A percentile compares a stretch with the other conserved stretches of the same genome.
These are phyloP conservation scores for Probosciger aterrimus DNA, from an alignment of 2,113 vertebrate species.

Conservation along the genomic window DNA sequence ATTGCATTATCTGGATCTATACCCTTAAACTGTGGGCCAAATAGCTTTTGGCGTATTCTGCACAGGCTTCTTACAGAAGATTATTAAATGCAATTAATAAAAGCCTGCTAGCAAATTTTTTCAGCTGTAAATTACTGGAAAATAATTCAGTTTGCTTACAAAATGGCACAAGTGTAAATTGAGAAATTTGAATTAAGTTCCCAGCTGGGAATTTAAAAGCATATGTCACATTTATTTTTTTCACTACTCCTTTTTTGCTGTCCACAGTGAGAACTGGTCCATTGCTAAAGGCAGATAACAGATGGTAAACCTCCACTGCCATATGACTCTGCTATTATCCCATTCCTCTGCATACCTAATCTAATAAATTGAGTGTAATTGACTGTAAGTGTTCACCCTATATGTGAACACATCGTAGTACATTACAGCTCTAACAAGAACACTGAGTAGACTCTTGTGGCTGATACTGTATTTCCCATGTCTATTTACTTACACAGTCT, in stretches of 20 bases:
- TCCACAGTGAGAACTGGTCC: not conserved
- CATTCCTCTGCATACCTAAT: conserved; percentile 24
- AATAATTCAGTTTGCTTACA: not conserved
- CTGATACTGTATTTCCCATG: not conserved
- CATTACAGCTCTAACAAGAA: not conserved
- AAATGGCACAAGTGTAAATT: not conserved
- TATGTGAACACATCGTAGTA: not conserved
- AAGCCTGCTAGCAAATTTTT: not conserved
- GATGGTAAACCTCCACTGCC: conserved; percentile 22
- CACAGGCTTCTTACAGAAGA: not conserved
- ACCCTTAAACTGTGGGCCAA: not conserved
- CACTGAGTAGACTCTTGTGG: not conserved
- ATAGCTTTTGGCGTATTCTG: not conserved
- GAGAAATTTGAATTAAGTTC: not conserved
- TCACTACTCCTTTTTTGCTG: not conserved
- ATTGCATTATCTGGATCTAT: not conserved
- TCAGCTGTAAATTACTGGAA: not conserved
- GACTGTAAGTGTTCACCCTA: conserved; percentile 14
- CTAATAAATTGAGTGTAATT: conserved; percentile 46
- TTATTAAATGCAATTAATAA: conserved; percentile 22
- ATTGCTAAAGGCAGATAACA: conserved; percentile 44
- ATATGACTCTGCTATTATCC: conserved; percentile 44
- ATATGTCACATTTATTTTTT: not conserved
- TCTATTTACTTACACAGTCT: not conserved
- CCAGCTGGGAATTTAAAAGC: not conserved